Evolutionary conservation across 2,113 vertebrate genomes (phyloP), one percentile per base, ranked within the genome.

Genomic region (Leucoraja erinaceus): DNA sequence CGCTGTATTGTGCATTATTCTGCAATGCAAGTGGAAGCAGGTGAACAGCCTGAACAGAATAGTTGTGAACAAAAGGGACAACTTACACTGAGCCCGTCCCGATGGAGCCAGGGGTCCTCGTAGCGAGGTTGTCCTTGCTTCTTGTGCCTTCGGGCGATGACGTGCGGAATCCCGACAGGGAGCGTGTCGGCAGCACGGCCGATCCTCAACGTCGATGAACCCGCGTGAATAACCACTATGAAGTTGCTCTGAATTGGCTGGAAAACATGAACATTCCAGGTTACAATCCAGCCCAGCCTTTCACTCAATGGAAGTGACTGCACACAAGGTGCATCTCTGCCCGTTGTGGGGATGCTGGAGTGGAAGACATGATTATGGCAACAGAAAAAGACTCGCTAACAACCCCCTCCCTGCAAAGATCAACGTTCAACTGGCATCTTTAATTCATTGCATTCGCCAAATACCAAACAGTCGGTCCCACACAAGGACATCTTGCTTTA

Each of bases 201-300:
- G 28, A 99, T 96, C 72, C 98, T 96, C 77, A 99, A 95, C 0
- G 97, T 97, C 79, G 95, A 97, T 0, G 99, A 99, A 63, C 99
- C 99, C 0, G 98, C 98, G 94, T 99, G 97, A 93, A 99, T 98
- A 93, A 99, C 98, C 12, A 99, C 95, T 1, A 99, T 96, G 93
- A 98, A 98, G 94, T 98, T 99, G 95, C 97, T 98, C 94, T 99
- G 99, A 78, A 99, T 99, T 97, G 98, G 98, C 99, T 99, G 95
- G 76, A 94, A 95, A 94, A 56, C 93, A 12, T 0, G 9, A 63
- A 20, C 33, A 10, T 14, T 59, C 74, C 0, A 83, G 72, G 47
- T 56, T 31, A 28, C 54, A n/a, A 84, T 28, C 72, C 20, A 25
- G n/a, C n/a, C n/a, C n/a, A n/a, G n/a, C n/a, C n/a, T n/a, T n/a